Conservation (phyloP, 2,888 invertebrate species). For the Calameuta idolon region DNA sequence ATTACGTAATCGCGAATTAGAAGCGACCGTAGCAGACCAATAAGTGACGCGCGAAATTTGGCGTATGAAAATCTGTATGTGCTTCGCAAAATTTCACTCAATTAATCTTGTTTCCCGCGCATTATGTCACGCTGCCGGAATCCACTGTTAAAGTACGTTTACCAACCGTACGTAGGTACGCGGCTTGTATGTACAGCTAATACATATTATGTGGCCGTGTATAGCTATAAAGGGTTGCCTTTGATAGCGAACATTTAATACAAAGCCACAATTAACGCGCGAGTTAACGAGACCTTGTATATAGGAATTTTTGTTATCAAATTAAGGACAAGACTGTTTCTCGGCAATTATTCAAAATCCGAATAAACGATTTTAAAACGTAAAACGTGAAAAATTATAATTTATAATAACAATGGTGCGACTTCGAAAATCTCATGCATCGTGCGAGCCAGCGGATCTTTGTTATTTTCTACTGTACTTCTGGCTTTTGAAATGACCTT, state of each 20-base stretch:
- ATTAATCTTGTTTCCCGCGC: background rate
- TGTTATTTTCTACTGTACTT: background rate
- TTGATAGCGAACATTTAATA: background rate
- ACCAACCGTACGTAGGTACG: background rate
- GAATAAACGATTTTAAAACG: background rate
- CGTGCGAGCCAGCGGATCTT: background rate
- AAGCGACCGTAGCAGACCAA: background rate
- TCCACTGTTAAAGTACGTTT: background rate
- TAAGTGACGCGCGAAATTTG: background rate
- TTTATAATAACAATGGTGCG: background rate
- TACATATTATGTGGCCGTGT: background rate
- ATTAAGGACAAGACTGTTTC: background rate
- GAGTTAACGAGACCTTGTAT: background rate
- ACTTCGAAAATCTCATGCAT: background rate
- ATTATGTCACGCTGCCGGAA: background rate
- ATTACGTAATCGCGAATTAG: background rate
- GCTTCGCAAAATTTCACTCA: background rate
- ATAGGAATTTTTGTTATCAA: background rate
- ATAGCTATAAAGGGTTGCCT: background rate
- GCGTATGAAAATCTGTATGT: background rate
- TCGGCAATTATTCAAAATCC: background rate
- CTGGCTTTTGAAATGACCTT: background rate
- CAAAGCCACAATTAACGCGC: constrained; percentile 2
- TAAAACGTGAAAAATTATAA: background rate
- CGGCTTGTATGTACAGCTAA: background rate